Evolutionary conservation across 2,888 invertebrate genomes (phyloP), one percentile per base, ranked within the genome.

Genomic region (Pheosia tremula): DNA sequence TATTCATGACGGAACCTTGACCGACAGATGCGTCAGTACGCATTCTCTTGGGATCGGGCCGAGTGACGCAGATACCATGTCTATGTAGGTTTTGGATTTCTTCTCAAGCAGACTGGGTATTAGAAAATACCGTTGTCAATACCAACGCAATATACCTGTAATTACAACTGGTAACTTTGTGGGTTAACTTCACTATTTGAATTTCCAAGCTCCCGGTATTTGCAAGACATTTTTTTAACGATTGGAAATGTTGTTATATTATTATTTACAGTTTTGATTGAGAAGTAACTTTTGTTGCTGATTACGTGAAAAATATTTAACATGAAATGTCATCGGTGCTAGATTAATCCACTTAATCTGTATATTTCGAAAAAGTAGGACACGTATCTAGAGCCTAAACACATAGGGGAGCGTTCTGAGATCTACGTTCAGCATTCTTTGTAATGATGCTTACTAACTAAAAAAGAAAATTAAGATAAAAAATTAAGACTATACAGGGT

Each of bases 1-100:
- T 89, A 87, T 88, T 86, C 82, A 87, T 85, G 67, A 74, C 53
- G 69, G 63, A 80, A 82, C 87, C 88, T 86, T 89, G 86, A 84
- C 85, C 85, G 86, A 82, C 83, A 84, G 79, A 84, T 79, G 77
- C 75, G 79, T 84, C 77, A 4, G 69, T 60, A 68, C 69, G 68
- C 24, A 24, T 24, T 24, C 24, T 24, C 24, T 61, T 64, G 68
- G 58, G 60, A 71, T 63, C 67, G 73, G 68, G 69, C 71, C 69
- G 75, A 68, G 77, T 79, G 77, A 78, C 73, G 66, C 71, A 58
- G 71, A 69, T 64, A 65, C 64, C 78, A 75, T 81, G 79, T 75
- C 72, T 85, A 86, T 85, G 82, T 71, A 76, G 84, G 84, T 83
- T 81, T 78, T 70, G 72, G 83, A 83, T 83, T 81, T 84, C 82